Percentiles rank a stretch among this genome's conserved stretches.
Conservation (phyloP, 2,797 vertebrate genomes). For the Neoniphon sammara region DNA sequence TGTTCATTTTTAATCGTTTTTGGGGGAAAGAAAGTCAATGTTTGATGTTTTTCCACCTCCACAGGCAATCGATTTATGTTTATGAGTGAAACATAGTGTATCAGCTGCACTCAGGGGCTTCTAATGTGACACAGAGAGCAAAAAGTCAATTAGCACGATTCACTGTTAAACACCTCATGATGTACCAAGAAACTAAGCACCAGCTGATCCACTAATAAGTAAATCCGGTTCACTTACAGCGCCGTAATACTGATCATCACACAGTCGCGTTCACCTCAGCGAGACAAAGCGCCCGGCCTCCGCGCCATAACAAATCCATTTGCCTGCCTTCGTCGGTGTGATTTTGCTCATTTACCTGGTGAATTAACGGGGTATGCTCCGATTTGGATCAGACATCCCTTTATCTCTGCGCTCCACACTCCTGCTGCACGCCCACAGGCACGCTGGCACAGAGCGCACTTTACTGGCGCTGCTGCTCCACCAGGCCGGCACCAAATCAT, state of each 20-base stretch:
- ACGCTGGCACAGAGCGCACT: slow-evolving; percentile 30
- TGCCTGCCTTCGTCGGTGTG: slow-evolving; percentile 11
- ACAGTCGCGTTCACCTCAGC: slow-evolving; percentile 23
- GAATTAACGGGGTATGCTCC: slow-evolving; percentile 29
- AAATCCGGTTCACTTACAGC: slow-evolving; percentile 44
- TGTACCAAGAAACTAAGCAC: slow-evolving; percentile 13
- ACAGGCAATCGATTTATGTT: neutral
- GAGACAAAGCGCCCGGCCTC: neutral
- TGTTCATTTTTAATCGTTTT: slow-evolving; percentile 1
- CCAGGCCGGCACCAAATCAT: slow-evolving; percentile 14
- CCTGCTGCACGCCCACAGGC: slow-evolving; percentile 13
- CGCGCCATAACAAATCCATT: slow-evolving; percentile 28
- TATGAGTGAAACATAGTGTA: neutral
- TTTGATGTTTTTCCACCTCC: neutral
- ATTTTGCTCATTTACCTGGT: slow-evolving; percentile 39
- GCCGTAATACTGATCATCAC: slow-evolving; percentile 28
- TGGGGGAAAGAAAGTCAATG: neutral
- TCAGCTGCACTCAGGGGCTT: neutral
- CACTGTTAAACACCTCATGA: slow-evolving; percentile 23
- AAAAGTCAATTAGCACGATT: slow-evolving; percentile 13
- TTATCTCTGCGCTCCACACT: slow-evolving; percentile 40
- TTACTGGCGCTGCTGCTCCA: slow-evolving; percentile 1
- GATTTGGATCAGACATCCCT: slow-evolving; percentile 43
- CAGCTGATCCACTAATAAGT: slow-evolving; percentile 39
- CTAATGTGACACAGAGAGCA: neutral